Percentiles rank a stretch among this genome's conserved stretches.
Evolutionary conservation across 2,113 vertebrate species (phyloP).

Genomic region (Catharus bicknelli): DNA sequence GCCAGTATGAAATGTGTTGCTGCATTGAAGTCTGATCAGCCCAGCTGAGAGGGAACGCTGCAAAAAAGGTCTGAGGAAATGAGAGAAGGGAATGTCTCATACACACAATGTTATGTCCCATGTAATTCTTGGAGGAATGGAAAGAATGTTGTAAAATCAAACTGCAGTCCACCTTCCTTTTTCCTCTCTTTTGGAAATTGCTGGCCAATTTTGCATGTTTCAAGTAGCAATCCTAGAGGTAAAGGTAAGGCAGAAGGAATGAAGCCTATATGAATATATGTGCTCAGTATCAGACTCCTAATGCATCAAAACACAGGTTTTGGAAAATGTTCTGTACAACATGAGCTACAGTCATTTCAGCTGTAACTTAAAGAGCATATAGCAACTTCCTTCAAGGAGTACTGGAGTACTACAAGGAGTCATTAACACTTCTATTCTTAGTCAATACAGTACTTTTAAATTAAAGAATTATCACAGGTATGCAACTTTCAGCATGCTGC

Average conservation of each 20-base stretch:
- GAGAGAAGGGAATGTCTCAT: not conserved
- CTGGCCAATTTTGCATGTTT: not conserved
- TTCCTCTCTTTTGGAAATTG: not conserved
- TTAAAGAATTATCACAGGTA: not conserved
- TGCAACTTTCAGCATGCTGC: not conserved
- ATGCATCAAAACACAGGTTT: not conserved
- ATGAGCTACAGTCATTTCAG: not conserved
- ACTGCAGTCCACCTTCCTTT: not conserved
- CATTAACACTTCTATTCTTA: not conserved
- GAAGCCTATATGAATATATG: not conserved
- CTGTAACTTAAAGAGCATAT: not conserved
- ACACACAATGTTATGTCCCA: accelerated
- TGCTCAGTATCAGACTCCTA: not conserved
- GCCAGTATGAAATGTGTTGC: not conserved
- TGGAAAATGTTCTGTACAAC: not conserved
- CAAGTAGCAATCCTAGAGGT: not conserved
- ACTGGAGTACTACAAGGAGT: no score
- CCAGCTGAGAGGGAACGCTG: not conserved
- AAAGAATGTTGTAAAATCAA: not conserved
- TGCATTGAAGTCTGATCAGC: not conserved
- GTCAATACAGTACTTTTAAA: not conserved
- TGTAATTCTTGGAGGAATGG: not conserved
- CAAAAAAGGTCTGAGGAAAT: not conserved
- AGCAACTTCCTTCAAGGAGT: not conserved
- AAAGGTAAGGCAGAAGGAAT: not conserved